Conservation (phyloP, 2,113 vertebrate genomes). For the Cebus imitator region DNA sequence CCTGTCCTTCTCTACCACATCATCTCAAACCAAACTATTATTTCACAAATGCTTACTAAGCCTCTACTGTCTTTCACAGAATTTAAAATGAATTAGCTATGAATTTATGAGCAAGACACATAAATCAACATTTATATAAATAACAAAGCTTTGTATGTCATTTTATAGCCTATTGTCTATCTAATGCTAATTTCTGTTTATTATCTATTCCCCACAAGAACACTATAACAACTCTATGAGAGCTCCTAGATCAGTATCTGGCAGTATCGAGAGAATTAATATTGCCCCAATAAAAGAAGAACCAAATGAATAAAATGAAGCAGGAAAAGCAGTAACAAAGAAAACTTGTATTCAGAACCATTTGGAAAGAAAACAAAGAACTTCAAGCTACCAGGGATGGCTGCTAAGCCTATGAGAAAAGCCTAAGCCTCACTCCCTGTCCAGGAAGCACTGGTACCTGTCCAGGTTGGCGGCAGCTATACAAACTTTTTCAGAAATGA, state of each 20-base stretch:
- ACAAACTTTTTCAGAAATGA: background rate
- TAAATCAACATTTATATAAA: background rate
- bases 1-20: background rate
- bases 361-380: background rate
- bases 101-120: background rate
- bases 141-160: background rate
- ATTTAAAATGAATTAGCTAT: constrained; percentile 22
- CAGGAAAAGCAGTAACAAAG: background rate
- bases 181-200: background rate
- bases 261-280: background rate
- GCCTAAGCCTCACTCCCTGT: background rate
- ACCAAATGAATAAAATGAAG: background rate
- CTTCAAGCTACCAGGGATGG: background rate
- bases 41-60: constrained; percentile 31
- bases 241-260: background rate
- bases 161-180: background rate
- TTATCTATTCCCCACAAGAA: background rate
- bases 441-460: background rate
- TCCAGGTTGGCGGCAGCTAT: background rate
- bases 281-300: background rate
- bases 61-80: background rate
- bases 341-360: background rate
- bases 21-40: background rate
- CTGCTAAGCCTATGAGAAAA: background rate
- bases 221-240: background rate